phyloP scores from a whole-genome alignment of 2,888 invertebrate species.

The Mantis religiosa region DNA sequence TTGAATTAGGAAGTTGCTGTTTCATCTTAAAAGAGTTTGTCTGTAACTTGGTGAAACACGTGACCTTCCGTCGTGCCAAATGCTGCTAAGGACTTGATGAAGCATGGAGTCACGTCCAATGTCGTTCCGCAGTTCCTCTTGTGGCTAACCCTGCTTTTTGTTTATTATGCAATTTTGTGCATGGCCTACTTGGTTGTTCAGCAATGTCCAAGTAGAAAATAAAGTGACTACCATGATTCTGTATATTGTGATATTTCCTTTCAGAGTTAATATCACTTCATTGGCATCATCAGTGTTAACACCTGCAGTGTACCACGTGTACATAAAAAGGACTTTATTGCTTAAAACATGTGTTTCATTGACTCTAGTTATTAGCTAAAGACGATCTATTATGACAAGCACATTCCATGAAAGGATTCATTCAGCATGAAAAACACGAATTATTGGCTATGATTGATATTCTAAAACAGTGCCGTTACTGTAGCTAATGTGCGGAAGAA shows the following conservation, averaged over 20 bases:
- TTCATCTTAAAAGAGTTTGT: not conserved
- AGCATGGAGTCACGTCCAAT: not conserved
- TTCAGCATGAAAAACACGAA: not conserved
- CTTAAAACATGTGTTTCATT: too few relatives aligned
- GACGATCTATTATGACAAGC: not conserved
- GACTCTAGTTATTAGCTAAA: too few relatives aligned
- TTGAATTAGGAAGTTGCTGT: not conserved
- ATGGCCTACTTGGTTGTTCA: not conserved
- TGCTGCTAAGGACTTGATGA: not conserved
- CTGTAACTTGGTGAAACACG: not conserved
- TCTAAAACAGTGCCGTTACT: not conserved
- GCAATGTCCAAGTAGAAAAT: not conserved
- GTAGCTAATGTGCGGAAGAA: too few relatives aligned
- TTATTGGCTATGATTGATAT: not conserved
- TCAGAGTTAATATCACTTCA: too few relatives aligned
- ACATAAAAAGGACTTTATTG: too few relatives aligned
- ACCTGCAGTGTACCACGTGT: too few relatives aligned
- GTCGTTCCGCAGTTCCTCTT: not conserved
- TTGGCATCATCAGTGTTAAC: too few relatives aligned
- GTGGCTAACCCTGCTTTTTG: not conserved
- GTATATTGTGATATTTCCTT: too few relatives aligned
- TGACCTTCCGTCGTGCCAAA: not conserved
- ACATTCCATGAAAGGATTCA: not conserved
- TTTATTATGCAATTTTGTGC: not conserved
- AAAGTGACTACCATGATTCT: not conserved